Evolutionary conservation across 2,888 invertebrate genomes (phyloP).

Genomic region (Dinocampus coccinellae): DNA sequence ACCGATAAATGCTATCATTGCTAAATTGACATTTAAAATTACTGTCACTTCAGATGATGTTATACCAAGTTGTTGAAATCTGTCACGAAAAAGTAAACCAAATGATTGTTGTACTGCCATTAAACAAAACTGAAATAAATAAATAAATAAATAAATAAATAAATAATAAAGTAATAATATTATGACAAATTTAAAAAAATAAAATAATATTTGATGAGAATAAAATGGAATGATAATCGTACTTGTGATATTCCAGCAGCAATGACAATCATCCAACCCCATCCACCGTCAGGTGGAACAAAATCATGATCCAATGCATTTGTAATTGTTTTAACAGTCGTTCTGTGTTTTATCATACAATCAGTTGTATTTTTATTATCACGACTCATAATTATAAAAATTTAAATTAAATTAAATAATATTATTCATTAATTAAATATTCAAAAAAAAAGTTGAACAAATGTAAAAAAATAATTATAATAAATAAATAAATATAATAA

Average conservation of each 20-base stretch:
- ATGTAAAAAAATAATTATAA: background rate
- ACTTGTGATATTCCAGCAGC: constrained; percentile 81
- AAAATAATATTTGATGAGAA: too few species aligned
- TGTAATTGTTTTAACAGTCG: background rate
- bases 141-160: too few species aligned
- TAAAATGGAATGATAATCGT: too few species aligned
- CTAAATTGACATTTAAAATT: constrained; percentile 80
- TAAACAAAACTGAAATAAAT: constrained; percentile 73
- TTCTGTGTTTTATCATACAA: background rate
- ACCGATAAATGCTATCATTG: constrained; percentile 80
- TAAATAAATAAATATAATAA: background rate
- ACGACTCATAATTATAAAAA: background rate
- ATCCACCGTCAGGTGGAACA: constrained; percentile 81
- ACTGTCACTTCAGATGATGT: constrained; percentile 78
- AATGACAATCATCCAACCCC: constrained; percentile 82
- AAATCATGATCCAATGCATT: constrained; percentile 68
- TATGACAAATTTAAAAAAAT: too few species aligned
- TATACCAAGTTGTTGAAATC: constrained; percentile 74
- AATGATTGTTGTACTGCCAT: constrained; percentile 80
- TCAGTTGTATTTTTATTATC: background rate
- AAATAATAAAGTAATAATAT: too few species aligned
- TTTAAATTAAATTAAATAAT: too few species aligned
- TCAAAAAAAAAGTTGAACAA: too few species aligned
- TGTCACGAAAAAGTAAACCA: constrained; percentile 79
- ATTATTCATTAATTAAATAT: too few species aligned